Conservation (phyloP, 2,113 vertebrate genomes). For the Triplophysa dalaica region DNA sequence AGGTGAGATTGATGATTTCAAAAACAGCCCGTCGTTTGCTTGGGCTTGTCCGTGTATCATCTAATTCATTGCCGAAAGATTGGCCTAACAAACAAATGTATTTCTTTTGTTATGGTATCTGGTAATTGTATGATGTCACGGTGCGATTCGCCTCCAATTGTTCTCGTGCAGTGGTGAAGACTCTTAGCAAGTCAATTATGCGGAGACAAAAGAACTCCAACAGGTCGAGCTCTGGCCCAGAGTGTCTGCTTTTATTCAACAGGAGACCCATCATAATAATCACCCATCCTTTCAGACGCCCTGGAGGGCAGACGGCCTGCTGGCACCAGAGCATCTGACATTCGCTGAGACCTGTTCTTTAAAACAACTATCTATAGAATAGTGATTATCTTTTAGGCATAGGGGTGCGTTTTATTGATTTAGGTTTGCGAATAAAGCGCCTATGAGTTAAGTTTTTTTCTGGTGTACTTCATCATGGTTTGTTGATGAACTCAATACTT, state of each 20-base stretch:
- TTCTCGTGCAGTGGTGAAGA: conserved; percentile 32
- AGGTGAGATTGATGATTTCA: conserved; percentile 73
- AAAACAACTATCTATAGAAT: conserved; percentile 8
- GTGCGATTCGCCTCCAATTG: conserved; percentile 19
- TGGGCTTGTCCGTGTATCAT: background rate
- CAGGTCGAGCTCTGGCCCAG: conserved; percentile 31
- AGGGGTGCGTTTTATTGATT: background rate
- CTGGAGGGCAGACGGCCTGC: conserved; percentile 23
- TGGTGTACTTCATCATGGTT: no score
- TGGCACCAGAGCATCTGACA: conserved; percentile 43
- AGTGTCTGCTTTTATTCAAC: conserved; percentile 46
- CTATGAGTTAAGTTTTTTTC: no score
- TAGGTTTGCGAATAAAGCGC: background rate
- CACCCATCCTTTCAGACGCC: conserved; percentile 44
- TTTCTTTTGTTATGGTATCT: conserved; percentile 7
- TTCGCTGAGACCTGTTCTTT: conserved; percentile 7
- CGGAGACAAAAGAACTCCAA: conserved; percentile 36
- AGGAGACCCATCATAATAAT: conserved; percentile 45
- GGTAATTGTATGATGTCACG: background rate
- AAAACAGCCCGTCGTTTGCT: no score
- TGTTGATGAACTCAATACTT: no score
- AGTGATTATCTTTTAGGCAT: background rate
- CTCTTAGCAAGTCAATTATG: conserved; percentile 43
- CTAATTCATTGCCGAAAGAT: background rate
- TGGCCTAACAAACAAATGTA: background rate